Conservation (phyloP, 2,113 vertebrate species). For the Acanthochromis polyacanthus region DNA sequence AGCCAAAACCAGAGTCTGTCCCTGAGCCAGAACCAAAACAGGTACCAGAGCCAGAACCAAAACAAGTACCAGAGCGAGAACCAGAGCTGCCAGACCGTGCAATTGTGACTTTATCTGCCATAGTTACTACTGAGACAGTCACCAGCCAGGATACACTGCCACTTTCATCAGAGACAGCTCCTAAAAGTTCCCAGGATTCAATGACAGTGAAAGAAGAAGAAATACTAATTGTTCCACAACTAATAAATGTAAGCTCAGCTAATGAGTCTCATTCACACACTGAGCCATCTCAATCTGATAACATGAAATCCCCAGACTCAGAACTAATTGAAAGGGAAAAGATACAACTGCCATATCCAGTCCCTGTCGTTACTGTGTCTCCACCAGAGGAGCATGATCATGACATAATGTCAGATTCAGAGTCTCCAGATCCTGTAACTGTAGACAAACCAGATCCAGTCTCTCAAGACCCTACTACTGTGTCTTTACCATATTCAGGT, state of each 20-base stretch:
- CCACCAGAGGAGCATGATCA: slow-evolving; percentile 73
- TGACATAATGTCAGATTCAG: slow-evolving; percentile 62
- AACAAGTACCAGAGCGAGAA: neutral
- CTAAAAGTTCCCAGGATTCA: slow-evolving; percentile 28
- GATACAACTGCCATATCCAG: slow-evolving; percentile 67
- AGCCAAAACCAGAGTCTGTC: neutral
- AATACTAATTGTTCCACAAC: slow-evolving; percentile 18
- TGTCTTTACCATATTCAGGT: slow-evolving; percentile 40
- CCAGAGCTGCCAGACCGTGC: slow-evolving; percentile 17
- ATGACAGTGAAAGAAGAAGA: slow-evolving; percentile 39
- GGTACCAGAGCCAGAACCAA: too few relatives aligned
- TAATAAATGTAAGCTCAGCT: slow-evolving; percentile 34
- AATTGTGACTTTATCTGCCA: slow-evolving; percentile 38
- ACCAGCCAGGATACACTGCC: slow-evolving; percentile 11
- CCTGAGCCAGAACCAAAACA: too few relatives aligned
- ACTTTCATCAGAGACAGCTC: slow-evolving; percentile 17
- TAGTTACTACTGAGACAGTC: slow-evolving; percentile 48
- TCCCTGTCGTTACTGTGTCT: slow-evolving; percentile 79
- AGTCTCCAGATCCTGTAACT: slow-evolving; percentile 37
- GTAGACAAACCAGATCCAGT: slow-evolving; percentile 37
- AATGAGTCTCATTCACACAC: slow-evolving; percentile 38
- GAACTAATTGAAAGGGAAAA: slow-evolving; percentile 60
- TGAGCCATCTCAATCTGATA: slow-evolving; percentile 47
- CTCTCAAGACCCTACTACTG: slow-evolving; percentile 21
- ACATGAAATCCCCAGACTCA: slow-evolving; percentile 50